phyloP scores from a whole-genome alignment of 2,797 vertebrate genomes.

The Mormyrus hasselquistii region DNA sequence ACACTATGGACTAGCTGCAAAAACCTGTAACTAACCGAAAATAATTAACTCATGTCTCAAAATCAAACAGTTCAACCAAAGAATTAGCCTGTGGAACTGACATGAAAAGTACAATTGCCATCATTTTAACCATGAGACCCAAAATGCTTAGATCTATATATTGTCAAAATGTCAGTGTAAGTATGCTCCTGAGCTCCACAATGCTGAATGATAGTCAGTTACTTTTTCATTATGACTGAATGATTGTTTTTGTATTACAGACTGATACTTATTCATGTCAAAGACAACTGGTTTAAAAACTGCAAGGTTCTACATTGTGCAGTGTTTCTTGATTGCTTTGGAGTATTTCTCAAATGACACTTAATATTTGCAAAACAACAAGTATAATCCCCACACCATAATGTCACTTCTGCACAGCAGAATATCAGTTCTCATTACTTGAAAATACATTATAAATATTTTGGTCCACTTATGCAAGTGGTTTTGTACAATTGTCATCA shows the following conservation, averaged over 20 bases:
- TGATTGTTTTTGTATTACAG: background rate
- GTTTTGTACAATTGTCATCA: background rate
- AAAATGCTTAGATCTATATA: background rate
- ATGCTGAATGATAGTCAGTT: background rate
- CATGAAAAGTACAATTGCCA: background rate
- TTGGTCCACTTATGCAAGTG: background rate
- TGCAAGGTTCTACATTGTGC: background rate
- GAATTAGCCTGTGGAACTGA: background rate
- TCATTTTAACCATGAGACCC: background rate
- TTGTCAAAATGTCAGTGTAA: background rate
- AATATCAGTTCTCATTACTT: background rate
- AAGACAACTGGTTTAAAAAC: background rate
- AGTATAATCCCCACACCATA: background rate
- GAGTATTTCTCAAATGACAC: background rate
- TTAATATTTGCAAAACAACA: background rate
- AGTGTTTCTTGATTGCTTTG: background rate
- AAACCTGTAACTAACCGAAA: background rate
- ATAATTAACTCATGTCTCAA: background rate
- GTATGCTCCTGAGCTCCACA: background rate
- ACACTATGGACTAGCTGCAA: background rate
- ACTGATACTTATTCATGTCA: background rate
- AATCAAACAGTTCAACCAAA: background rate
- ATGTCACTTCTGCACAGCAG: background rate
- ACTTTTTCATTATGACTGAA: background rate
- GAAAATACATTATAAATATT: background rate